These are phyloP conservation scores for Sipha flava DNA, from an alignment of 1,140 invertebrate species.

Conservation along the genomic window DNA sequence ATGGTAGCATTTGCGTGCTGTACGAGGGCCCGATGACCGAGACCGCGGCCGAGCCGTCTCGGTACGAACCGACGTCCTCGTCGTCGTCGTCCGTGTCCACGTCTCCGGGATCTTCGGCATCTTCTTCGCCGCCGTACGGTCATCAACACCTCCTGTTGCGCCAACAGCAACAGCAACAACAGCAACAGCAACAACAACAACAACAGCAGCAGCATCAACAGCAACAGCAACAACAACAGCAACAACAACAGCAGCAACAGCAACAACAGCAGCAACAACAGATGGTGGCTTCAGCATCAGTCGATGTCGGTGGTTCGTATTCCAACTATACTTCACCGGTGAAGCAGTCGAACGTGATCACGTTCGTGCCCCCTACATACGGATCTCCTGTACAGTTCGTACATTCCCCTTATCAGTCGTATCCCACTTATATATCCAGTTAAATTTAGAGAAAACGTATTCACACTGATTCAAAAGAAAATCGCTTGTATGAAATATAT, in stretches of 20 bases:
- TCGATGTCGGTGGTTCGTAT: neutral
- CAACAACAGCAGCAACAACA: neutral
- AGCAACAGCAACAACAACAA: neutral
- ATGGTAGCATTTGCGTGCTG: slow-evolving; percentile 13
- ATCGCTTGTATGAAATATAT: neutral
- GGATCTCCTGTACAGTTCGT: slow-evolving; percentile 25
- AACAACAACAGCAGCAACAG: neutral
- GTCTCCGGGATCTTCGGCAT: neutral
- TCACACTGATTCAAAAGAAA: slow-evolving; percentile 26
- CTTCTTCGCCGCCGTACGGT: neutral
- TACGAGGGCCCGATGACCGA: neutral
- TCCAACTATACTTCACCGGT: neutral
- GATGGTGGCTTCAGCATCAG: neutral
- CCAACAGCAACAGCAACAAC: neutral
- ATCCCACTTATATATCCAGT: slow-evolving; percentile 10
- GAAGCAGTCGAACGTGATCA: neutral
- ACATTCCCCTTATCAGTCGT: slow-evolving; percentile 3
- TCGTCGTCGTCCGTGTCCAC: neutral
- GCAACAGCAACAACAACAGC: neutral
- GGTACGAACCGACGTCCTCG: neutral
- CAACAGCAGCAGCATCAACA: neutral
- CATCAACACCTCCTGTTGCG: neutral
- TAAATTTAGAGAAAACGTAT: slow-evolving; percentile 9
- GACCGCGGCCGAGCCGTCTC: neutral
- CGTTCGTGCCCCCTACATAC: neutral